Evolutionary conservation across 23 tunicate species (phyloP), one percentile per base, ranked within the genome.

Genomic region (Clavelina lepadiformis): DNA sequence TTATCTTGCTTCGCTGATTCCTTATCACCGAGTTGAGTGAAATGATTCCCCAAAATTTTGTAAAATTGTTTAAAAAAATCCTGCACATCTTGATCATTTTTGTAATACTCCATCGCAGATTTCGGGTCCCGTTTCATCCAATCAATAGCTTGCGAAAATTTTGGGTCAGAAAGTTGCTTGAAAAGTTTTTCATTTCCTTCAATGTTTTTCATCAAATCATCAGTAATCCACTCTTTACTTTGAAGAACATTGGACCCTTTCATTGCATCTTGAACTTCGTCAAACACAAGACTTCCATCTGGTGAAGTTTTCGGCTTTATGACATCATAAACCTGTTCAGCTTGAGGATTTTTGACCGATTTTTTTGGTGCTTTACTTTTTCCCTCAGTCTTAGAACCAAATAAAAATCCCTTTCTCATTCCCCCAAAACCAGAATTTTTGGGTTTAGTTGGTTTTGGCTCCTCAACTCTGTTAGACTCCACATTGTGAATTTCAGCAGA

Each of bases 41-140:
- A 86, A 77, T 86, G 95, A n/a, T n/a, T 28, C 8, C 95, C 95
- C 5, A 86, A 50, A 33, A 86, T 35, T 64, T 69, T 76, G 46
- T 65, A 86, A 56, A 86, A 86, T 31, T 86, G 79, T 38, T 50
- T 65, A 47, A 86, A 86, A 65, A 86, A 86, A 41, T 35, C 50
- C 58, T 78, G 85, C 1, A 86, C 80, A 19, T 86, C 85, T 31
- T 4, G 23, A 28, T 86, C 85, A 78, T 86, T 56, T 72, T 86
- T 86, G 35, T 86, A 86, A 55, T 61, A 61, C 62, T 86, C 95
- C 77, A 59, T 78, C 1, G 95, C 95, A 3, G 51, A 55, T 65
- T 72, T 86, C 32, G 95, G 95, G 34, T 86, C 85, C 25, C 50
- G 65, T 65, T 86, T 70, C 95, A 86, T 86, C 95, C 71, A 64